Evolutionary conservation across 2,797 vertebrate genomes (phyloP), one percentile per base, ranked within the genome.

Genomic region (Oreortyx pictus): DNA sequence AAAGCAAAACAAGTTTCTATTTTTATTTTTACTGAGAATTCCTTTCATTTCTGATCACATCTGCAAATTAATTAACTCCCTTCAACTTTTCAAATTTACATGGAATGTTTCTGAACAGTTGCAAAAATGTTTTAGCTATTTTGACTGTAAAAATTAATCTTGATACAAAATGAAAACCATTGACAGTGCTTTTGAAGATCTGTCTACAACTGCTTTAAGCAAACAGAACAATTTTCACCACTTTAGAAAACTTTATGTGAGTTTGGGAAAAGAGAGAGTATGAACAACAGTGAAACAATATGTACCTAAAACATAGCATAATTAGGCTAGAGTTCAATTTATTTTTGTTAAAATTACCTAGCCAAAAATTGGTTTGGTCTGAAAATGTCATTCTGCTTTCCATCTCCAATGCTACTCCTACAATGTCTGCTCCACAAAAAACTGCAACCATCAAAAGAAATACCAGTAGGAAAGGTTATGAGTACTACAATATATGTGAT

Each of bases 291-390:
- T 12, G 14, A 43, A 62, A 90, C 3, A 82, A 43, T 54, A 2
- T 6, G 14, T 43, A 41, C 2, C 4, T 3, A 4, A 67, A 60
- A n/a, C n/a, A 67, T 15, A 31, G 6, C 29, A 54, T 4, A 1
- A n/a, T 24, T 77, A 86, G 47, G 2, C 4, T 29, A 29, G 64
- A 77, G 61, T 31, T 52, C 29, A 31, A 29, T 54, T 54, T n/a
- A 20, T 70, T 52, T 70, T 39, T 29, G 19, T 52, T 70, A 56
- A 31, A 66, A 67, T 25, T 37, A 10, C 14, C 5, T 6, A 62
- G 31, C 4, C 4, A 82, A 82, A 77, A 29, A 5, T 37, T 31
- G 2, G 8, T 33, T 65, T 60, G 6, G 0, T 82, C 35, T 80
- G 39, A 67, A 46, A 77, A 11, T 57, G 86, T 75, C 31, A 64